Percentiles rank a stretch among this genome's conserved stretches.
phyloP scores from a whole-genome alignment of 1,140 invertebrate species.

The Prorops nasuta region DNA sequence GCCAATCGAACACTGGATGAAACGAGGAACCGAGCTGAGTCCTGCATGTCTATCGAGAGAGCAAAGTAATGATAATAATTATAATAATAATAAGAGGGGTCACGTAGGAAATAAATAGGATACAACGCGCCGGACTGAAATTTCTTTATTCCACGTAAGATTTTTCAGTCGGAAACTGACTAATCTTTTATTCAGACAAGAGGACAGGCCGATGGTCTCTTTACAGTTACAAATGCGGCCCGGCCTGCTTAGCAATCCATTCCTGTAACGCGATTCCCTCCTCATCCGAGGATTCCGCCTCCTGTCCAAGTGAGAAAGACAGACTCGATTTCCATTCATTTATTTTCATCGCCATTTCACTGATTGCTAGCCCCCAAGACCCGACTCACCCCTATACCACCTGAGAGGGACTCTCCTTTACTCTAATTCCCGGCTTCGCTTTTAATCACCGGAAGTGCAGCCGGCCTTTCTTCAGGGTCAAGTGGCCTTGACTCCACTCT shows the following conservation, averaged over 20 bases:
- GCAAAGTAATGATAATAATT: too few relatives aligned
- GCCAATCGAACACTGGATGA: too few relatives aligned
- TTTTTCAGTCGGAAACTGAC: too few relatives aligned
- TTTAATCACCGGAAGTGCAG: slow-evolving; percentile 47
- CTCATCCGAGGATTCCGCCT: slow-evolving; percentile 6
- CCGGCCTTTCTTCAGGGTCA: slow-evolving; percentile 28
- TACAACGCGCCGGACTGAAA: too few relatives aligned
- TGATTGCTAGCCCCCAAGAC: slow-evolving; percentile 40
- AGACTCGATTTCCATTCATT: slow-evolving; percentile 52
- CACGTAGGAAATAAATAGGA: too few relatives aligned
- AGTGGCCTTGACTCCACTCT: too few relatives aligned
- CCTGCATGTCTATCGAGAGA: too few relatives aligned
- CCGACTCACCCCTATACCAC: slow-evolving; percentile 6
- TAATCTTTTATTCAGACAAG: too few relatives aligned
- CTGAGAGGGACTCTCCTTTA: slow-evolving; percentile 22
- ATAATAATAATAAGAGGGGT: too few relatives aligned
- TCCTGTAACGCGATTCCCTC: slow-evolving; percentile 21
- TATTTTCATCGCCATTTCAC: slow-evolving; percentile 52
- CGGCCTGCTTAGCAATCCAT: slow-evolving; percentile 37
- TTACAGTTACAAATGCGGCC: slow-evolving; percentile 44
- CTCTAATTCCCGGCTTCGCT: slow-evolving; percentile 44
- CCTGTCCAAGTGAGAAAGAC: slow-evolving; percentile 26
- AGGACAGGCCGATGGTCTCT: slow-evolving; percentile 19
- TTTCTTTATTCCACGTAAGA: too few relatives aligned
- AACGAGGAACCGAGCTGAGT: too few relatives aligned